These are phyloP conservation scores for Ryuthela nishihirai DNA, from an alignment of 2,888 invertebrate genomes.

Conservation along the genomic window DNA sequence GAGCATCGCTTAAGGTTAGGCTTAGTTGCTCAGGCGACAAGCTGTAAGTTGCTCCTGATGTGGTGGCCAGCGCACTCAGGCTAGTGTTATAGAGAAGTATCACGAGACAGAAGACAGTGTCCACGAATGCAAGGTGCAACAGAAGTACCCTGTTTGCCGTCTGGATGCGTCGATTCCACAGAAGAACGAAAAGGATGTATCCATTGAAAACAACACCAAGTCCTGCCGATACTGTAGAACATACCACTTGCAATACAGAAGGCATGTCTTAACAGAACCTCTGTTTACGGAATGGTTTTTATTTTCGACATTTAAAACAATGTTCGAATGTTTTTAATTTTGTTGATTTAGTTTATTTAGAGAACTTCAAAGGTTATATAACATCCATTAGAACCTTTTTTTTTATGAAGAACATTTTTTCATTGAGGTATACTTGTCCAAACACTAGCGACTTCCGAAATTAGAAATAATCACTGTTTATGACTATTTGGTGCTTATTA, in stretches of 20 bases:
- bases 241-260: background rate
- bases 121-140: slow-evolving; percentile 67
- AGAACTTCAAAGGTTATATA: too few relatives aligned
- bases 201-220: slow-evolving; percentile 69
- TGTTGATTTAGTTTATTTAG: too few relatives aligned
- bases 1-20: slow-evolving; percentile 29
- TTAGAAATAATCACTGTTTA: too few relatives aligned
- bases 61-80: background rate
- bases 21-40: background rate
- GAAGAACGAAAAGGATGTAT: slow-evolving; percentile 67
- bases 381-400: too few relatives aligned
- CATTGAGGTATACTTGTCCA: too few relatives aligned
- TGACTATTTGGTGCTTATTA: too few relatives aligned
- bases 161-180: slow-evolving; percentile 64
- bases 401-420: too few relatives aligned
- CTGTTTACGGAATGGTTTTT: too few relatives aligned
- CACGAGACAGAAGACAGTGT: slow-evolving; percentile 63
- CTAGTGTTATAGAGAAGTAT: slow-evolving; percentile 51
- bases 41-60: background rate
- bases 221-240: slow-evolving; percentile 30
- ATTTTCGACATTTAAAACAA: too few relatives aligned
- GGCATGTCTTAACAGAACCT: too few relatives aligned
- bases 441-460: too few relatives aligned
- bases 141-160: slow-evolving; percentile 65
- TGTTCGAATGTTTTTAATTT: too few relatives aligned